phyloP scores from a whole-genome alignment of 2,888 invertebrate species.

The Andrena chrysosceles region DNA sequence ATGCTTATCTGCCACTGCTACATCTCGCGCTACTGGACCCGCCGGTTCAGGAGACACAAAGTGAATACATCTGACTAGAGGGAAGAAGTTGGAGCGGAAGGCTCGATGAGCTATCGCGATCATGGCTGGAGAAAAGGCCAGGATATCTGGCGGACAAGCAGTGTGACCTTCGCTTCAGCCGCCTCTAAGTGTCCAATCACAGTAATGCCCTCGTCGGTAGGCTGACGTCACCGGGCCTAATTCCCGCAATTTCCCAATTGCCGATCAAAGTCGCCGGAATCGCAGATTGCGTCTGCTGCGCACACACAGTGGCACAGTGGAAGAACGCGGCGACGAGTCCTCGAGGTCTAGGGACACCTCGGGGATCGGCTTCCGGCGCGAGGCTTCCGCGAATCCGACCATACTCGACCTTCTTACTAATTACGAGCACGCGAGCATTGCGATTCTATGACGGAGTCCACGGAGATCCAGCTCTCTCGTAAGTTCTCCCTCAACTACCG shows the following conservation, averaged over 20 bases:
- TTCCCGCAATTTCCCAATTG: slow-evolving; percentile 81
- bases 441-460: too few relatives aligned
- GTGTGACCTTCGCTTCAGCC: slow-evolving; percentile 72
- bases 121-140: slow-evolving; percentile 37
- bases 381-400: neutral
- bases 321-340: neutral
- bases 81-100: neutral
- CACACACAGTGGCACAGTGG: neutral
- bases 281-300: slow-evolving; percentile 69
- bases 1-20: too few relatives aligned
- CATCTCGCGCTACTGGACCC: too few relatives aligned
- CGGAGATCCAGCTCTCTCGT: too few relatives aligned
- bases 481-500: too few relatives aligned
- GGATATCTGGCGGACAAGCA: slow-evolving; percentile 48
- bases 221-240: slow-evolving; percentile 77
- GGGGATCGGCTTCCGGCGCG: slow-evolving; percentile 5
- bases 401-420: neutral
- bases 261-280: slow-evolving; percentile 77
- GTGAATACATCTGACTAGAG: too few relatives aligned
- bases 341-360: neutral
- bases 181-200: slow-evolving; percentile 79
- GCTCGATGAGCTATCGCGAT: neutral
- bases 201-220: slow-evolving; percentile 72
- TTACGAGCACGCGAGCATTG: neutral
- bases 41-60: too few relatives aligned